A percentile compares a stretch with the other conserved stretches of the same genome.
Conservation (phyloP, 2,113 vertebrate species). For the Semnornis frantzii region DNA sequence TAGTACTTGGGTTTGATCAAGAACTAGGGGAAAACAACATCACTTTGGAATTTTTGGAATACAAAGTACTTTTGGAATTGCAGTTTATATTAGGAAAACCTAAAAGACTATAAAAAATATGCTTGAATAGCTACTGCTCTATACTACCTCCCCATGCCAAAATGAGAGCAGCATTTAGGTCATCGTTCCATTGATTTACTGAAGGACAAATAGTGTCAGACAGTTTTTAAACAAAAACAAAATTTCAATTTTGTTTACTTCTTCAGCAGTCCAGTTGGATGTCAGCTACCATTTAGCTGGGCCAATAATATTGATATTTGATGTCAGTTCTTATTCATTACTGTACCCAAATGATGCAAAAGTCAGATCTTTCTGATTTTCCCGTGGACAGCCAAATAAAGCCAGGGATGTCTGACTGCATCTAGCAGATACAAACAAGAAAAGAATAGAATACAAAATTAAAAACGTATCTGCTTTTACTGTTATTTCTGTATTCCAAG, state of each 20-base stretch:
- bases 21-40: not conserved
- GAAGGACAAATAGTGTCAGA: conserved; percentile 77
- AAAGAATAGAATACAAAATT: conserved; percentile 62
- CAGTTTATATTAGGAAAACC: not conserved
- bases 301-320: conserved; percentile 79
- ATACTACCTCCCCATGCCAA: conserved; percentile 5
- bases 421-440: conserved; percentile 53
- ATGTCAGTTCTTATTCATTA: conserved; percentile 80
- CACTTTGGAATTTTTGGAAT: not conserved
- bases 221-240: conserved; percentile 65
- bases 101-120: not conserved
- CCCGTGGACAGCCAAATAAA: conserved; percentile 48
- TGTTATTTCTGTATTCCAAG: conserved; percentile 61
- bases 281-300: conserved; percentile 76
- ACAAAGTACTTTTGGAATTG: not conserved
- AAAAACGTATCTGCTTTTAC: conserved; percentile 5
- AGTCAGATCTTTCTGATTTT: conserved; percentile 70
- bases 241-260: conserved; percentile 77
- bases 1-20: not conserved
- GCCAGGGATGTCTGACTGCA: not conserved
- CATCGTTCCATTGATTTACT: conserved; percentile 61
- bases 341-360: conserved; percentile 61
- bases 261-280: conserved; percentile 64
- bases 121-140: not conserved
- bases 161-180: conserved; percentile 45